Conservation (phyloP, 2,888 invertebrate species). For the Neocrepidodera transversa region DNA sequence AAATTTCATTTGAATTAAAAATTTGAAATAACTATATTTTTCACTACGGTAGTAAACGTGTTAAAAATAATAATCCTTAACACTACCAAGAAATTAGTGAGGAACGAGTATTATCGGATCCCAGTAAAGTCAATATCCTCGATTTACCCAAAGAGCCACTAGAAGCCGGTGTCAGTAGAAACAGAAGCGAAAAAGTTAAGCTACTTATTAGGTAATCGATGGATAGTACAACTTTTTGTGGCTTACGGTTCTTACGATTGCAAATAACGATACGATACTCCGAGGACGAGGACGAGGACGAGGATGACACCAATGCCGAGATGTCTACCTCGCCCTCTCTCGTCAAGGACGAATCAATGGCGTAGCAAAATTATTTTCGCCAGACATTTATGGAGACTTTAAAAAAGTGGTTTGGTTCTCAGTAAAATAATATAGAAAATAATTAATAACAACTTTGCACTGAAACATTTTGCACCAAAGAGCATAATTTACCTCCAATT, state of each 20-base stretch:
- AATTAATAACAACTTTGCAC: no score
- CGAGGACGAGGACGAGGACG: slow-evolving; percentile 6
- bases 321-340: slow-evolving; percentile 50
- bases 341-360: slow-evolving; percentile 37
- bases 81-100: no score
- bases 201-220: slow-evolving; percentile 52
- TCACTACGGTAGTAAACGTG: no score
- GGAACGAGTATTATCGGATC: slow-evolving; percentile 6
- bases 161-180: neutral
- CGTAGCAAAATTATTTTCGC: neutral
- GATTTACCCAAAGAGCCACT: slow-evolving; percentile 13
- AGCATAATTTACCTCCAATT: no score
- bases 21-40: no score
- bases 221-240: slow-evolving; percentile 43
- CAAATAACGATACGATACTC: neutral
- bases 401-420: no score
- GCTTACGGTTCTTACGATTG: slow-evolving; percentile 32
- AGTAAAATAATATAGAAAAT: no score
- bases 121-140: slow-evolving; percentile 22
- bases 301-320: slow-evolving; percentile 45
- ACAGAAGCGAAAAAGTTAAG: slow-evolving; percentile 8
- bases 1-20: no score
- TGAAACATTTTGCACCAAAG: no score
- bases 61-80: no score
- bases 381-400: no score